A percentile compares a stretch with the other conserved stretches of the same genome.
phyloP scores from a whole-genome alignment of 1,140 invertebrate genomes.

The Danaus melanippus region DNA sequence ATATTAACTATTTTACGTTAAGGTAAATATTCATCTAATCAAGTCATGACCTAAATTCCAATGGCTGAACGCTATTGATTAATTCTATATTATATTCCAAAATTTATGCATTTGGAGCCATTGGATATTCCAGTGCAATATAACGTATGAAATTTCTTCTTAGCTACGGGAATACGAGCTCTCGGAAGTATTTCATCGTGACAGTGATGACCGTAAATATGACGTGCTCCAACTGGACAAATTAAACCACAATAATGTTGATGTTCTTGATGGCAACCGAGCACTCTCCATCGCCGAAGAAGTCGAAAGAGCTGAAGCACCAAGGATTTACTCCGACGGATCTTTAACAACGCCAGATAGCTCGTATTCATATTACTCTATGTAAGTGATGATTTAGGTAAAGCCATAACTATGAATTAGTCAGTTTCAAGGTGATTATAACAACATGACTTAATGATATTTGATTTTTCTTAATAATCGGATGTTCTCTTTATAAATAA shows the following conservation, averaged over 20 bases:
- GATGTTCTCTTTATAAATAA: too few relatives aligned
- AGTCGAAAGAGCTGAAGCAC: slow-evolving; percentile 78
- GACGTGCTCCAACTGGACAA: slow-evolving; percentile 79
- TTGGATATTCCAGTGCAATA: too few relatives aligned
- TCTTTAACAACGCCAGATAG: slow-evolving; percentile 58
- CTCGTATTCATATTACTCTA: slow-evolving; percentile 58
- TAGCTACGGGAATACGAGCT: slow-evolving; percentile 89
- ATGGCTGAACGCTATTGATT: too few relatives aligned
- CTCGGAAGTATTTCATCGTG: slow-evolving; percentile 86
- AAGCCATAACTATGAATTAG: too few relatives aligned
- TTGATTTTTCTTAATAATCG: too few relatives aligned
- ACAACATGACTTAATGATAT: too few relatives aligned
- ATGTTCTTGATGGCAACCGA: slow-evolving; percentile 79
- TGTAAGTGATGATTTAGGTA: slow-evolving; percentile 32
- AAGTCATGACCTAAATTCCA: too few relatives aligned
- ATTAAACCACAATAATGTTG: slow-evolving; percentile 75
- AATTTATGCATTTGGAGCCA: too few relatives aligned
- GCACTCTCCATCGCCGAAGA: slow-evolving; percentile 85
- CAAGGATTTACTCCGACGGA: slow-evolving; percentile 55
- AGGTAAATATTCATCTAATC: too few relatives aligned
- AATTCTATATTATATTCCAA: too few relatives aligned
- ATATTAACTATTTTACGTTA: too few relatives aligned
- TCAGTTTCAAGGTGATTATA: too few relatives aligned
- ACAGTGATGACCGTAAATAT: slow-evolving; percentile 84
- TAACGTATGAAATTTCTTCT: not conserved